Base-by-base conservation (phyloP, 2,888 invertebrate species). In the Linyphia triangularis region DNA sequence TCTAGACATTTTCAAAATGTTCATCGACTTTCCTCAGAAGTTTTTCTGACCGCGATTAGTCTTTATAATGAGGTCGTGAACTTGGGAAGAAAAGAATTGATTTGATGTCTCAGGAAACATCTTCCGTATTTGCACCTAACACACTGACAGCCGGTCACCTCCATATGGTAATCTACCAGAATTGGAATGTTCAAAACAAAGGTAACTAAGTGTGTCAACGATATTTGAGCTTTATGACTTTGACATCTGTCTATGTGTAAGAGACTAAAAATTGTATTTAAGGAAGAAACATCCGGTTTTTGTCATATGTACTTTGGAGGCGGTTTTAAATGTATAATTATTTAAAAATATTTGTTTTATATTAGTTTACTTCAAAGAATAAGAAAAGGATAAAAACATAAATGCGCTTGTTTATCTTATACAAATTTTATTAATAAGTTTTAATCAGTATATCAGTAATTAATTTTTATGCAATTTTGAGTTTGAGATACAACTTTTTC, bases 71-170 rank as follows among this genome's bases (percentile, higher is more conserved):
- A 82, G 82, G 82, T 82, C 82, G 37, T 10, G 82, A 82, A 61
- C 82, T 72, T 61, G 61, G 13, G 40, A 82, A n/a, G 70, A 22
- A 61, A 82, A n/a, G 70, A 40, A 28, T 82, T 61, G 40, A 82
- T 40, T 24, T 2, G 57, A 24, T 9, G 69, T 16, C 81, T 57
- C 9, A 40, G 16, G 59, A 51, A 67, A 37, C n/a, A 19, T 70
- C 82, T 82, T 82, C 82, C 82, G 69, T 82, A 82, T 82, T 82
- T 82, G 82, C 72, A 51, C 82, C 61, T 59, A n/a, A 26, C 37
- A 61, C n/a, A 19, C 40, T n/a, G 9, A n/a, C 16, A n/a, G 51
- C 51, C 51, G n/a, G n/a, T 13, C 51, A n/a, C n/a, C n/a, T 13
- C 13, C 51, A 51, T 51, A 51, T 51, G 51, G 16, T 51, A 51